Base-by-base conservation (phyloP, 2,888 invertebrate genomes). In the Limnephilus marmoratus region DNA sequence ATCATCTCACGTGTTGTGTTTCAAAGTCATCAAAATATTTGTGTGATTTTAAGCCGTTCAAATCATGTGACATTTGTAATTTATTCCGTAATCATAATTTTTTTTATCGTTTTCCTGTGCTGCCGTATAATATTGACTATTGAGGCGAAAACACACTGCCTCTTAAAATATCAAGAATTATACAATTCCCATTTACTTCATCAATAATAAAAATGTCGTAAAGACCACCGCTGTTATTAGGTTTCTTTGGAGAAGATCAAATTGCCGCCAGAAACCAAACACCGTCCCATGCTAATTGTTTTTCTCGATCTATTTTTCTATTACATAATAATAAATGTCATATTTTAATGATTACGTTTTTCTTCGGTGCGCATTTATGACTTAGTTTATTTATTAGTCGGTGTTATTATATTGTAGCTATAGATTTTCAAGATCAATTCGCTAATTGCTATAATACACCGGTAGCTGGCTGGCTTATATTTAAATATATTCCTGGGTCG, bases 281-380 rank as follows among this genome's bases (percentile, higher is more conserved):
- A 34, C 37, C 37, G n/a, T 37, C 24, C 37, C 2, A 24, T 83
- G 13, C 37, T 83, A 83, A 83, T 83, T 83, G 37, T 83, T 37
- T 83, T 24, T 83, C 83, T 37, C 83, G 34, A 37, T 37, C 83
- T 83, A 83, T 83, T 83, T 83, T 83, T 7, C 83, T 37, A 83
- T 37, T 83, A 15, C 24, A 41, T 83, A 9, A 83, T 34, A 34
- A 24, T 37, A 24, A 83, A 83, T 53, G 5, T 53, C 53, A 53
- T 15, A 12, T 49, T 49, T 49, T 49, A 49, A 49, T 49, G 45
- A 49, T 68, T 68, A 68, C 9, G 15, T n/a, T 24, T 68, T 68
- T 68, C 24, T 24, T n/a, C 68, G 2, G 24, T 24, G 24, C 68
- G 24, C 24, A 68, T 24, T 37, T 37, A 18, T 9, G 0, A 37